phyloP scores from a whole-genome alignment of 2,888 invertebrate species.

The Dicycla oo region DNA sequence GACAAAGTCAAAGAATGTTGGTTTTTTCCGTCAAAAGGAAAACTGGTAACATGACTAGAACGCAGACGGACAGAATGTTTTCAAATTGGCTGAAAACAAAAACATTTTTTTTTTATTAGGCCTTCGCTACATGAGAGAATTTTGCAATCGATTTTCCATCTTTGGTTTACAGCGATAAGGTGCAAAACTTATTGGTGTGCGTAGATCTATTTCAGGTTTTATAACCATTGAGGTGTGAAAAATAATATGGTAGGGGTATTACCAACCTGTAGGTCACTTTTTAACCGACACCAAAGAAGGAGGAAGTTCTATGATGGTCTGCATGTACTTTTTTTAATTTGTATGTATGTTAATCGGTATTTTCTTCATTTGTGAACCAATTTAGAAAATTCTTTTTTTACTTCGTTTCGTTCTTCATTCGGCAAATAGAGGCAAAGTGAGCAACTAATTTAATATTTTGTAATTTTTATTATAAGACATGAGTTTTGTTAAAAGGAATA shows the following conservation, averaged over 20 bases:
- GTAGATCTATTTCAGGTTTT: constrained; percentile 36
- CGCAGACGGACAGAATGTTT: not conserved
- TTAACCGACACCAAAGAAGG: too few species aligned
- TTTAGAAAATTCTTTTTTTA: constrained; percentile 5
- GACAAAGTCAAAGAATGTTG: not conserved
- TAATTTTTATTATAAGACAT: not conserved
- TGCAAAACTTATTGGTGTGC: not conserved
- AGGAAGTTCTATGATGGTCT: too few species aligned
- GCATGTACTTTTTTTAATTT: too few species aligned
- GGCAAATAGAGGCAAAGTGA: not conserved
- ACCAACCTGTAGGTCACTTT: constrained; percentile 8
- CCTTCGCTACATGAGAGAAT: too few species aligned
- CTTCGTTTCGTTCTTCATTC: too few species aligned
- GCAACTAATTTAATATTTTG: not conserved
- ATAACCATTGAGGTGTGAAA: constrained; percentile 20
- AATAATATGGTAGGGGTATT: constrained; percentile 27
- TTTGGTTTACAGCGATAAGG: fast-evolving
- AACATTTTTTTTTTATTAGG: not conserved
- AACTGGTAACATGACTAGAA: not conserved
- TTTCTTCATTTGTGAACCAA: too few species aligned
- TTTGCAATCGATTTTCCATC: constrained; percentile 7
- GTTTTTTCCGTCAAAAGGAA: not conserved
- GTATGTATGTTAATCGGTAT: too few species aligned
- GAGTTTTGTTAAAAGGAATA: not conserved
- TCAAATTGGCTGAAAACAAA: constrained; percentile 6